phyloP scores from a whole-genome alignment of 92 coral and sea anemone genomes.

The Montipora capitata region DNA sequence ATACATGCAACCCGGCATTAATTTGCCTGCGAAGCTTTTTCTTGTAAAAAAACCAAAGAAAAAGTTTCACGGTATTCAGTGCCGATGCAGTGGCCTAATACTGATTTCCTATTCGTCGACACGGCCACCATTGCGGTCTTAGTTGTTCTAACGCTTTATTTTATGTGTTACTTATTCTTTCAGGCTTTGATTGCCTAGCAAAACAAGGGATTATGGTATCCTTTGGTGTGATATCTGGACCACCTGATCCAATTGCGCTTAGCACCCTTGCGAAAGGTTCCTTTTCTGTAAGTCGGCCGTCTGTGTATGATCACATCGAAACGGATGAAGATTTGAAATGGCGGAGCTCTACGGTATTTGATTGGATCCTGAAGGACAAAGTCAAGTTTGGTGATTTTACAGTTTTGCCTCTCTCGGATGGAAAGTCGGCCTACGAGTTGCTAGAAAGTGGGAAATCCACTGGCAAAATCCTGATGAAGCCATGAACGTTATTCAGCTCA shows the following conservation, averaged over 20 bases:
- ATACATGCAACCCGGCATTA: no score
- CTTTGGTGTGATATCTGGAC: conserved; percentile 74
- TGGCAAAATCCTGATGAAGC: conserved; percentile 76
- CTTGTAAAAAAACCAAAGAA: no score
- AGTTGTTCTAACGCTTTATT: no score
- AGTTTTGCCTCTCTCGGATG: conserved; percentile 68
- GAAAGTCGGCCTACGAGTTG: conserved; percentile 73
- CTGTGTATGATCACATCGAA: conserved; percentile 57
- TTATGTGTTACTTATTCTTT: not conserved
- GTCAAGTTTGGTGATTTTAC: conserved; percentile 69
- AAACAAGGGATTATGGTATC: conserved; percentile 68
- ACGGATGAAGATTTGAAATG: conserved; percentile 61
- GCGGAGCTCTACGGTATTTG: conserved; percentile 75
- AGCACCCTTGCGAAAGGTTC: conserved; percentile 58
- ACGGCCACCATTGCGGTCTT: no score
- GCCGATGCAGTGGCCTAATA: no score
- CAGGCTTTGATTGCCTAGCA: conserved; percentile 78
- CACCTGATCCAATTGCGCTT: conserved; percentile 67
- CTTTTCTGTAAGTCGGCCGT: conserved; percentile 59
- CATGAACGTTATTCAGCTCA: not conserved
- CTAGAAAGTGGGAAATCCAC: conserved; percentile 74
- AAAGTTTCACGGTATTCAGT: no score
- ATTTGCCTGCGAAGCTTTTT: no score
- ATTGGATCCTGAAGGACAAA: conserved; percentile 68
- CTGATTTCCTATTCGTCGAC: no score